Base-by-base conservation (phyloP, 1,140 invertebrate species). In the Drosophila rufa region DNA sequence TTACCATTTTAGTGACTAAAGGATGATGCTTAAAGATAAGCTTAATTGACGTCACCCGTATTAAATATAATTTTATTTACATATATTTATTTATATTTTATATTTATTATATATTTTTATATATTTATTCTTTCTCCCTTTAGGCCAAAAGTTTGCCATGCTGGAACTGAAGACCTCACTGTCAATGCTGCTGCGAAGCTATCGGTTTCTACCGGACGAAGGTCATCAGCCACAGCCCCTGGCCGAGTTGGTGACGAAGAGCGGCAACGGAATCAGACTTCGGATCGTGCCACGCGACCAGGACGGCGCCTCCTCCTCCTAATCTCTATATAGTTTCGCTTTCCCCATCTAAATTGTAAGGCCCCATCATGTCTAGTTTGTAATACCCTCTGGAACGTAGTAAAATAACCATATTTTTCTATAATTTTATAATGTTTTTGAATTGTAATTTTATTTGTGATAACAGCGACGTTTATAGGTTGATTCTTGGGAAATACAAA, bases 111-210 rank as follows among this genome's bases (percentile, higher is more conserved):
- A 30, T 30, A 30, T 30, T 6, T 30, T 6, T 6, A 3, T 15
- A 36, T 6, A 1, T 14, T 9, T 7, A 15, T 27, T 1, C 33
- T 17, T n/a, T 27, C 2, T 17, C 22, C 38, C 7, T 62, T 8
- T 27, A 93, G 93, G 93, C 53, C 94, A 94, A 92, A 94, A 94
- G 64, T 94, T 93, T 58, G 94, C 93, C 22, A 93, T 94, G 79
- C 77, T 94, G 48, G 92, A 93, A 64, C 74, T 94, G n/a, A 94
- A 94, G 79, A 91, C 81, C 17, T 75, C 93, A 0, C 56, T 94
- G 5, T 92, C 92, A 1, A 91, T 92, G 59, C 60, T 94, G 2
- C 57, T 94, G 43, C 75, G 93, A 5, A 87, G 84, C 30, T 93
- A 84, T 77, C 91, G 92, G 66, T 71, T 93, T 38, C 53, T 93